A percentile compares a stretch with the other conserved stretches of the same genome.
phyloP scores from a whole-genome alignment of 2,888 invertebrate genomes.

The Hirtodrosophila duncani region DNA sequence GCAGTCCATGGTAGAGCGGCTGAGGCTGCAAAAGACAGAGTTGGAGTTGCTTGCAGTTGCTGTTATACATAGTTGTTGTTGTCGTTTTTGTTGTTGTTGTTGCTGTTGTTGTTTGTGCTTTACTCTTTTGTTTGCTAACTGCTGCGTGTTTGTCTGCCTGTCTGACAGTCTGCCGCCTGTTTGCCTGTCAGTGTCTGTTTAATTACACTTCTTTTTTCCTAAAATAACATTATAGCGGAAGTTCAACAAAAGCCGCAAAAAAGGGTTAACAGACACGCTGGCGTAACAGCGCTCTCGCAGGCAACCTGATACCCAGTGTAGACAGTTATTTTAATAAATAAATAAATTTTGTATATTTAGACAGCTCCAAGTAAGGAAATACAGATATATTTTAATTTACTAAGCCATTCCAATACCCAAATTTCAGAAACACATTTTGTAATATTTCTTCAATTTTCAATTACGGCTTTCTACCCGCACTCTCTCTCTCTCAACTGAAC shows the following conservation, averaged over 20 bases:
- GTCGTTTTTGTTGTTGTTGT: conserved; percentile 6
- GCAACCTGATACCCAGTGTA: conserved; percentile 5
- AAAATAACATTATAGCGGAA: conserved; percentile 57
- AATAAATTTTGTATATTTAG: too few species aligned
- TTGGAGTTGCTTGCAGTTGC: conserved; percentile 47
- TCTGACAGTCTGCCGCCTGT: conserved; percentile 3
- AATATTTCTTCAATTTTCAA: too few species aligned
- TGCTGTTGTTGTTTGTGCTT: conserved; percentile 25
- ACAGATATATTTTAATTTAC: too few species aligned
- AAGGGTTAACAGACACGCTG: too few species aligned
- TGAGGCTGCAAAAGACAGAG: conserved; percentile 35
- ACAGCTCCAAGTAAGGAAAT: too few species aligned
- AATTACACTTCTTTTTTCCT: conserved; percentile 62
- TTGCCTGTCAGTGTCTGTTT: conserved; percentile 37
- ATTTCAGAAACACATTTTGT: too few species aligned
- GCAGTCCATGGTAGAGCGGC: too few species aligned
- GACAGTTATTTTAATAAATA: conserved; percentile 19
- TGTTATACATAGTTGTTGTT: conserved; percentile 32
- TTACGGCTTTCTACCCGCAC: too few species aligned
- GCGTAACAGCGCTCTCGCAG: too few species aligned
- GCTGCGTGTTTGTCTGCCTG: too few species aligned
- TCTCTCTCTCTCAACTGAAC: too few species aligned
- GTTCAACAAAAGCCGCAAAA: conserved; percentile 68
- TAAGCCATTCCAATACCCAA: too few species aligned
- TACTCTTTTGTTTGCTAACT: conserved; percentile 45